Evolutionary conservation across 2,113 vertebrate genomes (phyloP).

Genomic region (Amphiprion percula): DNA sequence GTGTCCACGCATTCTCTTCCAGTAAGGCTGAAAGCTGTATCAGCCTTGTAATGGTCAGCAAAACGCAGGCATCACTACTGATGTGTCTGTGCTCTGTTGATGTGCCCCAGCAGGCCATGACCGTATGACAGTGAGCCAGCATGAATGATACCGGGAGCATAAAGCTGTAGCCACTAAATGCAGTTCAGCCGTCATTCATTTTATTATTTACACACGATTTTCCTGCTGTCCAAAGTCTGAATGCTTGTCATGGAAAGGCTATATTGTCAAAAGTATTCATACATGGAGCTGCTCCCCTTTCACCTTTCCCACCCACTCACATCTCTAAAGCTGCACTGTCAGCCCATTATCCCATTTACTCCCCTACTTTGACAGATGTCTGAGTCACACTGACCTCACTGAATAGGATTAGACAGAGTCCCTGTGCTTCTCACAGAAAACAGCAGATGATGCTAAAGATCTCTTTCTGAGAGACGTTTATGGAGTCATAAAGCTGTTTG

Average conservation of each 20-base stretch:
- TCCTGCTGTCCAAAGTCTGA: not conserved
- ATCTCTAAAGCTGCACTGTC: not conserved
- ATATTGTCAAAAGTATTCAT: not conserved
- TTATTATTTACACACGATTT: not conserved
- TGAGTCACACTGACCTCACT: conserved; percentile 31
- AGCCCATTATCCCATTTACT: conserved; percentile 5
- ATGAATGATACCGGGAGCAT: not conserved
- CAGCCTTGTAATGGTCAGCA: too few species aligned
- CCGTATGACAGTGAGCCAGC: not conserved
- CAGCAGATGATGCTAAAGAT: conserved; percentile 51
- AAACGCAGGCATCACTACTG: not conserved
- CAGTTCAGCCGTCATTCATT: conserved; percentile 9
- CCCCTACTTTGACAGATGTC: conserved; percentile 9
- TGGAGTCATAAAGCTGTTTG: not conserved
- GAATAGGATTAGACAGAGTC: not conserved
- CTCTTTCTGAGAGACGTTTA: not conserved
- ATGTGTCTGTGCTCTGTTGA: not conserved
- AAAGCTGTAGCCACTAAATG: conserved; percentile 9
- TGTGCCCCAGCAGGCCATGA: not conserved
- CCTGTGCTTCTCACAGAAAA: conserved; percentile 18
- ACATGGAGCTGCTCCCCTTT: not conserved
- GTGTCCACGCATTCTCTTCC: not conserved
- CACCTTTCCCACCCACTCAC: not conserved
- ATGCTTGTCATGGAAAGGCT: not conserved
- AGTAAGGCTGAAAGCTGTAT: not conserved